Conservation (phyloP, 2,113 vertebrate genomes). For the Hepsetus odoe region DNA sequence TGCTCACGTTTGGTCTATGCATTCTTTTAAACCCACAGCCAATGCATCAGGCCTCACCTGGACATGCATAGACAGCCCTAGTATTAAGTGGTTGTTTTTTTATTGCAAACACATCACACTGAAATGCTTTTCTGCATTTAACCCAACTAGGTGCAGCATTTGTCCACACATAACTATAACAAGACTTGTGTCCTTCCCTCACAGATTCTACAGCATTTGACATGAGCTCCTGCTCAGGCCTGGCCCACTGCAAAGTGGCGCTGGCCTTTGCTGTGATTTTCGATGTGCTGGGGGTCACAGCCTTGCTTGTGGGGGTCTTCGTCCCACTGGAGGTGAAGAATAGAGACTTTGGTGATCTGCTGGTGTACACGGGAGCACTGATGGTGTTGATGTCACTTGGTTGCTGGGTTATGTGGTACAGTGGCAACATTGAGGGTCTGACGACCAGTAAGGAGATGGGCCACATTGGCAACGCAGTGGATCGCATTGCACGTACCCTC, state of each 20-base stretch:
- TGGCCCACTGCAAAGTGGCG: constrained; percentile 84
- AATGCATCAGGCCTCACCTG: too few relatives aligned
- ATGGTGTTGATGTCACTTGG: constrained; percentile 83
- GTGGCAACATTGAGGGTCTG: constrained; percentile 86
- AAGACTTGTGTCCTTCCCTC: background rate
- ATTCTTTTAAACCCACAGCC: too few relatives aligned
- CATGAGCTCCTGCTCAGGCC: constrained; percentile 67
- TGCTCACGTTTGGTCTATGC: too few relatives aligned
- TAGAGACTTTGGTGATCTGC: constrained; percentile 83
- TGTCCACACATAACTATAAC: background rate
- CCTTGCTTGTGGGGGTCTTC: constrained; percentile 85
- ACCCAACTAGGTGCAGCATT: background rate
- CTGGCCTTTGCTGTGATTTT: constrained; percentile 81
- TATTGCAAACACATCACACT: too few relatives aligned
- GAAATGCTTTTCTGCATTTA: too few relatives aligned
- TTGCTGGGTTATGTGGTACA: constrained; percentile 92
- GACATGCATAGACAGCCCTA: too few relatives aligned
- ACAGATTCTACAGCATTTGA: constrained; percentile 15
- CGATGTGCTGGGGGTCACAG: constrained; percentile 80
- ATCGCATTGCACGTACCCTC: constrained; percentile 73
- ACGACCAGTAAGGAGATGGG: constrained; percentile 66
- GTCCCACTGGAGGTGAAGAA: constrained; percentile 79
- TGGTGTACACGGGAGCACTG: constrained; percentile 85
- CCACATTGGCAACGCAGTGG: constrained; percentile 72
- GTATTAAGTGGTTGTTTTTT: too few relatives aligned